These are phyloP conservation scores for Morus bassanus DNA, from an alignment of 2,797 vertebrate genomes.

Conservation along the genomic window DNA sequence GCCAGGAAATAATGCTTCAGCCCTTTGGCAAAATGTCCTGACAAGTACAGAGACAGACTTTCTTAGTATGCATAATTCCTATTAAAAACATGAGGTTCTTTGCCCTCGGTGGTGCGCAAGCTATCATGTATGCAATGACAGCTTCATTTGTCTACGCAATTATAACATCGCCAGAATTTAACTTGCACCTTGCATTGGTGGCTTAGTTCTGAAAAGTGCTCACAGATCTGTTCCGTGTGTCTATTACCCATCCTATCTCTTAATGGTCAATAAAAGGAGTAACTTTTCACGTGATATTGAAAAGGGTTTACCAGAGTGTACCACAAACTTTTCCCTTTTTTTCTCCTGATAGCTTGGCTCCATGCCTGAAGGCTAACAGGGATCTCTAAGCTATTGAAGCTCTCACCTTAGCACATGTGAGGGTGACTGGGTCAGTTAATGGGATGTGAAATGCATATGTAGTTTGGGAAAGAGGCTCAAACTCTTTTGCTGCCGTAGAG, in stretches of 20 bases:
- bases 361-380: not conserved
- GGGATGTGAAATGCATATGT: not conserved
- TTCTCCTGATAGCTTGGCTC: not conserved
- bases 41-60: not conserved
- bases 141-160: not conserved
- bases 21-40: slow-evolving; percentile 36
- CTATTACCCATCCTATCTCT: not conserved
- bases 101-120: not conserved
- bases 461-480: not conserved
- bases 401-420: not conserved
- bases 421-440: not conserved
- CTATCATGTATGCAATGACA: not conserved
- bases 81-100: not conserved
- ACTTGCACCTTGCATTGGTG: not conserved
- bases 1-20: not conserved
- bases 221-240: not conserved
- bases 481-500: not conserved
- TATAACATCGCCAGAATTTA: not conserved
- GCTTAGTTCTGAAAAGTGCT: not conserved
- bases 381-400: not conserved
- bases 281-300: not conserved
- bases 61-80: not conserved
- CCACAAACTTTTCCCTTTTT: not conserved
- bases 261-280: not conserved
- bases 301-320: not conserved